Conservation (phyloP, 1,140 invertebrate species). For the Drosophila tristis region DNA sequence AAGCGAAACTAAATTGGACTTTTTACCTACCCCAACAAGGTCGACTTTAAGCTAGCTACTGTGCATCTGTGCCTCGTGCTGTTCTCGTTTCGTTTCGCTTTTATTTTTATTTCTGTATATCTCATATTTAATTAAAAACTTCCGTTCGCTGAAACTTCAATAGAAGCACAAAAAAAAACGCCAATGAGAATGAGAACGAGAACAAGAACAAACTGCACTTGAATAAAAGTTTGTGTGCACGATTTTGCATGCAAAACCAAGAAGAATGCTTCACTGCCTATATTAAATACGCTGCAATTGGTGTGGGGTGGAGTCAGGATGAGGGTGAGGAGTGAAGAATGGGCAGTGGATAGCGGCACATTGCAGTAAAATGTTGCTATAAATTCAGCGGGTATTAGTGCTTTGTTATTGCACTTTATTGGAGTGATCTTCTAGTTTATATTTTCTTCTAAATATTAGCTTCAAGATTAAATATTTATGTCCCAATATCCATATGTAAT, state of each 20-base stretch:
- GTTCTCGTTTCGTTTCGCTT: conserved; percentile 1
- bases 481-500: no score
- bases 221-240: conserved; percentile 26
- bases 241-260: conserved; percentile 35
- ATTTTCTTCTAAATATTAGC: no score
- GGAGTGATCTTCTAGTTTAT: no score
- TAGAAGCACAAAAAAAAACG: background rate
- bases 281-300: conserved; percentile 46
- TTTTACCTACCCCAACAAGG: conserved; percentile 61
- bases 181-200: no score
- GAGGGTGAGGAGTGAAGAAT: background rate
- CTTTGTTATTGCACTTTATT: background rate
- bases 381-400: background rate
- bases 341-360: background rate
- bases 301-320: background rate
- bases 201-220: conserved; percentile 45
- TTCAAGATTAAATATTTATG: no score
- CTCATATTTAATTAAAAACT: conserved; percentile 72
- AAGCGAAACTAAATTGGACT: conserved; percentile 36
- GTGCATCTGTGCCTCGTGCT: conserved; percentile 10
- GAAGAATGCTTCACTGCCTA: conserved; percentile 54
- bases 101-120: conserved; percentile 21
- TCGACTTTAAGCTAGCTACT: conserved; percentile 30
- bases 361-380: background rate
- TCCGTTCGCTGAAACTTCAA: conserved; percentile 51